phyloP scores from a whole-genome alignment of 2,888 invertebrate genomes.

The Uropetala carovei region DNA sequence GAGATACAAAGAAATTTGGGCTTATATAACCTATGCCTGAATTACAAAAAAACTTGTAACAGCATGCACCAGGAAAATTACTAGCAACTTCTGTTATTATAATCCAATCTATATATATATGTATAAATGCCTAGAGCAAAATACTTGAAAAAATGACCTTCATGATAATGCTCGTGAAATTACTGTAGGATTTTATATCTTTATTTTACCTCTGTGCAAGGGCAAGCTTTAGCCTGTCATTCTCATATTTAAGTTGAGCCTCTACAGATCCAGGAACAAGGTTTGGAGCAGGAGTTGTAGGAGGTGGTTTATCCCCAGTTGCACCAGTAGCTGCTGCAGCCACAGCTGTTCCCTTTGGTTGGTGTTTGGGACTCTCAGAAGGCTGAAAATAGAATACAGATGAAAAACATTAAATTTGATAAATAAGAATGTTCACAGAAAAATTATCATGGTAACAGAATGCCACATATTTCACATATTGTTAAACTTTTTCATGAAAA shows the following conservation, averaged over 20 bases:
- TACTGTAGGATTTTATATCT: neutral
- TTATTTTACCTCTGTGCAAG: constrained; percentile 90
- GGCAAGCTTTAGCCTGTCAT: constrained; percentile 96
- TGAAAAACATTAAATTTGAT: neutral
- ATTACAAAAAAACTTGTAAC: too few species aligned
- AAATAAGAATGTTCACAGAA: too few species aligned
- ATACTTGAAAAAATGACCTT: neutral
- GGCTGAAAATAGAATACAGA: constrained; percentile 69
- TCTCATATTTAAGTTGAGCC: constrained; percentile 97
- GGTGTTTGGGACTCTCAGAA: constrained; percentile 82
- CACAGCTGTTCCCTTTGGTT: constrained; percentile 72
- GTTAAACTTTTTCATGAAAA: too few species aligned
- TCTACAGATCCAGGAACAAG: constrained; percentile 77
- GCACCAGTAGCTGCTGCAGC: constrained; percentile 69
- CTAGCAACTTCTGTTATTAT: too few species aligned
- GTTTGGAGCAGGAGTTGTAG: constrained; percentile 64
- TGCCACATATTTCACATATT: too few species aligned
- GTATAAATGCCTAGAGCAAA: neutral
- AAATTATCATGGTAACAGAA: too few species aligned
- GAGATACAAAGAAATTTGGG: too few species aligned
- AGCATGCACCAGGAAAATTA: too few species aligned
- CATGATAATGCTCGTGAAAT: neutral
- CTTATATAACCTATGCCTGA: too few species aligned
- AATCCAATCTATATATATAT: neutral
- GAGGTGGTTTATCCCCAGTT: constrained; percentile 65